phyloP scores from a whole-genome alignment of 2,888 invertebrate genomes.

The Tenodera sinensis region DNA sequence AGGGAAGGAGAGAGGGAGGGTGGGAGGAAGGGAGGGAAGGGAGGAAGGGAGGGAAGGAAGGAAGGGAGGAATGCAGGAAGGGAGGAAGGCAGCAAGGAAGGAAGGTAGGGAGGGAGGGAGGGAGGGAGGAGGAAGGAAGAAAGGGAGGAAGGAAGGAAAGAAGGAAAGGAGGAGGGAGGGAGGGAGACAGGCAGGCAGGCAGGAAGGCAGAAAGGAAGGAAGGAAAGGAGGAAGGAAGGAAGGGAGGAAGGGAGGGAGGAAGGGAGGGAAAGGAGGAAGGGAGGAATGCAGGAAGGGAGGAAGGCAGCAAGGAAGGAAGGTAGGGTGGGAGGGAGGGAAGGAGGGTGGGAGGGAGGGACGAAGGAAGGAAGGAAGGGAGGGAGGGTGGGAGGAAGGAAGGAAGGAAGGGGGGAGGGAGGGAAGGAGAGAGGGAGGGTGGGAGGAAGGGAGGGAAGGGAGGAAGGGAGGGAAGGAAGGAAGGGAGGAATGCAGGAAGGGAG shows the following conservation, averaged over 20 bases:
- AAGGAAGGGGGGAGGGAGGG: background rate
- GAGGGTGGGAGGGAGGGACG: background rate
- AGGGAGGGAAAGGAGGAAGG: too few relatives aligned
- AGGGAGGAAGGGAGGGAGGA: background rate
- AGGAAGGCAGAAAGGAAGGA: background rate
- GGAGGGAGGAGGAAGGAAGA: background rate
- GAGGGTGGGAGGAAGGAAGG: background rate
- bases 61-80: too few relatives aligned
- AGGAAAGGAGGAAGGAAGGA: background rate
- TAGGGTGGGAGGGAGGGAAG: constrained; percentile 3
- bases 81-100: too few relatives aligned
- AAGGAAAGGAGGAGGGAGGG: background rate
- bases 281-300: too few relatives aligned
- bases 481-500: too few relatives aligned
- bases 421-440: background rate
- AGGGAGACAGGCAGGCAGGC: too few relatives aligned
- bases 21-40: background rate
- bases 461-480: background rate
- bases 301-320: background rate
- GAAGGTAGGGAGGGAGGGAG: too few relatives aligned
- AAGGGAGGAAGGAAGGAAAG: background rate
- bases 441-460: background rate
- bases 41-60: background rate
- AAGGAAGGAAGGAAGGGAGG: background rate
- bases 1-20: background rate